These are phyloP conservation scores for Lottia gigantea DNA, from an alignment of 2,888 invertebrate species.

Conservation along the genomic window DNA sequence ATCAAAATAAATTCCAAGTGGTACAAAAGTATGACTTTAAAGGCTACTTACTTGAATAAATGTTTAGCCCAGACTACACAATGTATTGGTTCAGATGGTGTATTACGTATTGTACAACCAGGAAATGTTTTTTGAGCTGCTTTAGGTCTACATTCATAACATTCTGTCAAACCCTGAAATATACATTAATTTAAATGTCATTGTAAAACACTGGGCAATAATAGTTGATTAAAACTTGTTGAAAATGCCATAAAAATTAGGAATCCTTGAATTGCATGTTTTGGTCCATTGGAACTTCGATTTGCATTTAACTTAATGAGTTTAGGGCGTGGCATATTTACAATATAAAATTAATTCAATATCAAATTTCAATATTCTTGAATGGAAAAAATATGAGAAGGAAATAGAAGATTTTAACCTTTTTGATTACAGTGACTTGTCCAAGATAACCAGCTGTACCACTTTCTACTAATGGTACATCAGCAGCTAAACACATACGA, in stretches of 20 bases:
- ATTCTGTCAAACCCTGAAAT: slow-evolving; percentile 80
- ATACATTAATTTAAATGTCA: no score
- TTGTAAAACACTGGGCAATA: background rate
- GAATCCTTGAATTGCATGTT: no score
- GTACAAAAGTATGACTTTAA: background rate
- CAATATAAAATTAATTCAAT: no score
- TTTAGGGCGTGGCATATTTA: no score
- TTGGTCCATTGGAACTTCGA: no score
- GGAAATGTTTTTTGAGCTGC: slow-evolving; percentile 92
- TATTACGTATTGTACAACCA: slow-evolving; percentile 98
- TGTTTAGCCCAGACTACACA: slow-evolving; percentile 99
- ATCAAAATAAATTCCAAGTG: no score
- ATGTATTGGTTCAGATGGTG: slow-evolving; percentile 98
- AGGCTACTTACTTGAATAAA: slow-evolving; percentile 87
- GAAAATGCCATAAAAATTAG: no score
- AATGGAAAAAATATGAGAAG: background rate
- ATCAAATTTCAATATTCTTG: background rate
- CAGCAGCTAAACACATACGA: slow-evolving; percentile 95
- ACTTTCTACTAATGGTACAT: slow-evolving; percentile 93
- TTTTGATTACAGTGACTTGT: slow-evolving; percentile 75
- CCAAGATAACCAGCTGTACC: slow-evolving; percentile 98
- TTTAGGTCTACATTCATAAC: slow-evolving; percentile 96
- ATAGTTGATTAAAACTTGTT: background rate
- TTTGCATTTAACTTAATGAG: no score
- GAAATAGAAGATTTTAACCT: slow-evolving; percentile 50